Percentiles rank a stretch among this genome's conserved stretches.
phyloP scores from a whole-genome alignment of 2,113 vertebrate genomes.

The Scopus umbretta region DNA sequence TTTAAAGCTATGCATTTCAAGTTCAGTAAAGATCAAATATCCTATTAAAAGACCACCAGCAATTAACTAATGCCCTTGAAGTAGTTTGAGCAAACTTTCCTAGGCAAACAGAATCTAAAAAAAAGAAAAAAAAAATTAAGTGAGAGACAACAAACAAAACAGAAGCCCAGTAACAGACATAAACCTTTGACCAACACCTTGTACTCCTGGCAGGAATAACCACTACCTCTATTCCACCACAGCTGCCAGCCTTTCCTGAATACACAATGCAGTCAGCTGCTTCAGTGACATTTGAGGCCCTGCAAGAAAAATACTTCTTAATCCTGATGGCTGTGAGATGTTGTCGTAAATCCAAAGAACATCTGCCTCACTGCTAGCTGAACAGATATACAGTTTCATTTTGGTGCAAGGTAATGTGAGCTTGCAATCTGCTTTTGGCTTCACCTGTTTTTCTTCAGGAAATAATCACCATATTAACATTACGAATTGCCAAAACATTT shows the following conservation, averaged over 20 bases:
- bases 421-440: conserved; percentile 16
- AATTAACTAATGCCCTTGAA: not conserved
- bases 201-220: not conserved
- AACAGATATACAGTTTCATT: not conserved
- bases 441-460: conserved; percentile 27
- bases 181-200: not conserved
- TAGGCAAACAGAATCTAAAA: not conserved
- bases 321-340: not conserved
- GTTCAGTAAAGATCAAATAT: not conserved
- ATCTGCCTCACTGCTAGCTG: conserved; percentile 3
- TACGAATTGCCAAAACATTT: conserved; percentile 12
- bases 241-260: not conserved
- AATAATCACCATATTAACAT: conserved; percentile 19
- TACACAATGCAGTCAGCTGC: not conserved
- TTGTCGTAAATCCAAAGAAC: conserved; percentile 31
- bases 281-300: not conserved
- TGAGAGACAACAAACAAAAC: not conserved
- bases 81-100: not conserved
- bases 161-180: not conserved
- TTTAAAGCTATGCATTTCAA: not conserved
- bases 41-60: not conserved
- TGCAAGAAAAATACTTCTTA: not conserved
- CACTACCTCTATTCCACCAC: not conserved
- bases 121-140: not conserved
- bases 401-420: conserved; percentile 4